phyloP scores from a whole-genome alignment of 2,797 vertebrate genomes.

The Sphenopsis melanotis region DNA sequence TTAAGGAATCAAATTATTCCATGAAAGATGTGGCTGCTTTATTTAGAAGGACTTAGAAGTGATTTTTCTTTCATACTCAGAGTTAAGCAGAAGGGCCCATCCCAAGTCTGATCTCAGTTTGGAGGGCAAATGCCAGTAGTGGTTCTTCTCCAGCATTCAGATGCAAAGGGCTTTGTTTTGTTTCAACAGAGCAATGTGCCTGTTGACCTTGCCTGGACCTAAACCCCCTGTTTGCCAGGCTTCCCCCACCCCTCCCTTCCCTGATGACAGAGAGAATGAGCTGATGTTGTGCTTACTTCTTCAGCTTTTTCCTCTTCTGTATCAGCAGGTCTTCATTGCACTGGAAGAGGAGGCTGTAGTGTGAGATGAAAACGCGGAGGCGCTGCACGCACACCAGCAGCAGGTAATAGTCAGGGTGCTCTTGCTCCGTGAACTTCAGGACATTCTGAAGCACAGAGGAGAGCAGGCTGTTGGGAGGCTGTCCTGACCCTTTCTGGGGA shows the following conservation, averaged over 20 bases:
- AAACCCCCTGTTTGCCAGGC: not conserved
- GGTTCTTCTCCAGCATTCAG: not conserved
- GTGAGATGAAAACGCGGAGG: conserved; percentile 88
- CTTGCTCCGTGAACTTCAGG: conserved; percentile 89
- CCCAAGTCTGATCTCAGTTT: not conserved
- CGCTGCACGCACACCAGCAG: conserved; percentile 93
- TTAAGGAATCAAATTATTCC: not conserved
- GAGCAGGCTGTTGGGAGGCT: not conserved
- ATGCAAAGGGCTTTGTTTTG: not conserved
- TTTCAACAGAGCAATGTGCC: not conserved
- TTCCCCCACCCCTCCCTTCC: not conserved
- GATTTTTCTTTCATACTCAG: not conserved
- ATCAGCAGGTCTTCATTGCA: conserved; percentile 92
- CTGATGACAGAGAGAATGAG: not conserved
- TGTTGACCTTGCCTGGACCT: not conserved
- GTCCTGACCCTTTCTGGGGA: not conserved
- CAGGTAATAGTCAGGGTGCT: conserved; percentile 95
- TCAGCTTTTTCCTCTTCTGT: conserved; percentile 89
- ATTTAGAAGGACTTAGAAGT: not conserved
- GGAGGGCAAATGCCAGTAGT: not conserved
- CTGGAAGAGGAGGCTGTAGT: conserved; percentile 90
- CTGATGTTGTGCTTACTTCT: conserved; percentile 80
- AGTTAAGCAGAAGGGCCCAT: not conserved
- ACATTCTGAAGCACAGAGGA: conserved; percentile 78
- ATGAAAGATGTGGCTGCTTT: not conserved